A percentile compares a stretch with the other conserved stretches of the same genome.
Evolutionary conservation across 2,113 vertebrate genomes (phyloP).

Genomic region (Drymodes brunneopygia): DNA sequence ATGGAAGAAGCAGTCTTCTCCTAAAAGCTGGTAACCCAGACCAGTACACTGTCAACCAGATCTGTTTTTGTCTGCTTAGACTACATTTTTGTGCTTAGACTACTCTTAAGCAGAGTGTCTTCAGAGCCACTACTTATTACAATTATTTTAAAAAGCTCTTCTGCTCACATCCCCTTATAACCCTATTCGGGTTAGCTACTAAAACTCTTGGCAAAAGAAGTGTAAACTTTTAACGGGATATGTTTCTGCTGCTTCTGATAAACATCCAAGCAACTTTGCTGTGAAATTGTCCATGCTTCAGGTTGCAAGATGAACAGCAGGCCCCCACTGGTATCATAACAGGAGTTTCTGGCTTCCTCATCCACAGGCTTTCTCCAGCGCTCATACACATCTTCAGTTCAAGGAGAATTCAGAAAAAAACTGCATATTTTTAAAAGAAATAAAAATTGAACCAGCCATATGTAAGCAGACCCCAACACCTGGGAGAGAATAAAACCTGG

Average conservation of each 20-base stretch:
- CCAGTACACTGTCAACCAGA: neutral
- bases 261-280: neutral
- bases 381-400: neutral
- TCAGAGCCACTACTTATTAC: neutral
- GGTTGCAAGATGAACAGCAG: neutral
- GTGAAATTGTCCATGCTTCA: neutral
- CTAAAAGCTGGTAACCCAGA: neutral
- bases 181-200: neutral
- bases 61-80: neutral
- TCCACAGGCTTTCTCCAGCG: neutral
- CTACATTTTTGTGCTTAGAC: neutral
- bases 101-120: neutral
- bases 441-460: neutral
- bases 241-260: neutral
- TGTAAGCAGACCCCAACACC: neutral
- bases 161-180: neutral
- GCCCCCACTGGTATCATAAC: neutral
- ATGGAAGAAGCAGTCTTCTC: neutral
- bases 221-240: neutral
- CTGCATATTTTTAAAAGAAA: neutral
- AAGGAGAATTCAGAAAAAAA: neutral
- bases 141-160: neutral
- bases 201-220: neutral
- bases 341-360: neutral
- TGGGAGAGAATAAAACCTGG: neutral